phyloP scores from a whole-genome alignment of 2,888 invertebrate genomes.

The Cotesia congregata region DNA sequence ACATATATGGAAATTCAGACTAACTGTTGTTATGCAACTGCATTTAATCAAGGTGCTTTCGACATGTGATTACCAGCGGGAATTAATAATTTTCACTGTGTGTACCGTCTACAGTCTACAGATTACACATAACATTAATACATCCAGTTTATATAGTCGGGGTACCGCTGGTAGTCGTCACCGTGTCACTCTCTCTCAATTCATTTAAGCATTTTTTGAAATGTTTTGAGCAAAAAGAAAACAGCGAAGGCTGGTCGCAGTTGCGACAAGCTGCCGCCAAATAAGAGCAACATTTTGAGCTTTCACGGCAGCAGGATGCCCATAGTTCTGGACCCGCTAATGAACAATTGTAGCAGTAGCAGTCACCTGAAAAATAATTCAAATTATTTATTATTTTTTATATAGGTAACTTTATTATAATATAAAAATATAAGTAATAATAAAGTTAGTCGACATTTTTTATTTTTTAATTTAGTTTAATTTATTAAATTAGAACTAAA shows the following conservation, averaged over 20 bases:
- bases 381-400: not conserved
- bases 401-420: no score
- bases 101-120: not conserved
- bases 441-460: no score
- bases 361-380: slow-evolving; percentile 61
- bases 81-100: slow-evolving; percentile 16
- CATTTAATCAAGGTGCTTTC: slow-evolving; percentile 25
- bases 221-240: slow-evolving; percentile 67
- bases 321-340: slow-evolving; percentile 66
- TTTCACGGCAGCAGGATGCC: slow-evolving; percentile 67
- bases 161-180: slow-evolving; percentile 25
- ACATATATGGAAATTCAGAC: slow-evolving; percentile 34
- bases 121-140: no score
- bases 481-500: no score
- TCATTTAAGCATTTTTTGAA: slow-evolving; percentile 65
- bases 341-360: slow-evolving; percentile 67
- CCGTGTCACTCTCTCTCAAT: slow-evolving; percentile 45
- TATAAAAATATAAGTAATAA: no score
- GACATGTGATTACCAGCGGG: slow-evolving; percentile 34
- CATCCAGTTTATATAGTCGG: no score
- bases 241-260: slow-evolving; percentile 65
- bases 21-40: slow-evolving; percentile 25
- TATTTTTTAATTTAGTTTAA: no score
- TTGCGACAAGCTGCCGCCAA: slow-evolving; percentile 68
- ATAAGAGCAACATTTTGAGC: slow-evolving; percentile 67